Base-by-base conservation (phyloP, 64 coral and sea anemone species). In the Porites lutea region DNA sequence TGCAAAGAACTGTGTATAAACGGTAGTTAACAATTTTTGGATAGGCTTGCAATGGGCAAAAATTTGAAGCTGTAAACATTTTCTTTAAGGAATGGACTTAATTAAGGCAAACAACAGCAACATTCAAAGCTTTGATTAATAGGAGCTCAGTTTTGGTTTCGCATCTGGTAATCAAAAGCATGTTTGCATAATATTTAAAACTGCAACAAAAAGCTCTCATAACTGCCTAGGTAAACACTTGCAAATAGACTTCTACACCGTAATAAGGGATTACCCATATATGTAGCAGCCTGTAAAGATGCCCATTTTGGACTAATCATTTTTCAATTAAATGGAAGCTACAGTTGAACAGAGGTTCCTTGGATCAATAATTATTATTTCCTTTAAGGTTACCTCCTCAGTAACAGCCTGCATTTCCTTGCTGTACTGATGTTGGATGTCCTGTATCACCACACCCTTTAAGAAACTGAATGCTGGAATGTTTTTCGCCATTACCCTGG, bases 371-470 rank as follows among this genome's bases (percentile, higher is more conserved):
- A 37, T 71, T 71, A 71, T 71, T 37, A 71, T 22, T 71, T 71
- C 20, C 1, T 71, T 43, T 71, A 71, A 71, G 68, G 37, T 47
- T 82, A 92, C 79, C 83, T 88, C 91, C 59, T 67, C 51, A 59
- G 81, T 55, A 72, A 76, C 23, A 79, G 74, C 53, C 57, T 23
- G 77, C 91, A 88, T 74, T 72, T 84, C 75, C 52, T 69, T 85
- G 71, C 74, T 78, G 55, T 79, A 88, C 48, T 88, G 74, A 74
- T 87, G 72, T 16, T 72, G 87, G 19, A 48, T 89, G 59, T 89
- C 73, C n/a, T 89, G 75, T 64, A 89, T 78, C 27, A 89, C 57
- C 37, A 27, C 64, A 47, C 37, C 46, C 87, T 78, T 89, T 15
- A 89, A 74, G 44, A 89, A 78, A 62, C 23, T 49, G 52, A 89